Conservation (phyloP, 1,140 invertebrate genomes). For the Trichonephila clavipes region DNA sequence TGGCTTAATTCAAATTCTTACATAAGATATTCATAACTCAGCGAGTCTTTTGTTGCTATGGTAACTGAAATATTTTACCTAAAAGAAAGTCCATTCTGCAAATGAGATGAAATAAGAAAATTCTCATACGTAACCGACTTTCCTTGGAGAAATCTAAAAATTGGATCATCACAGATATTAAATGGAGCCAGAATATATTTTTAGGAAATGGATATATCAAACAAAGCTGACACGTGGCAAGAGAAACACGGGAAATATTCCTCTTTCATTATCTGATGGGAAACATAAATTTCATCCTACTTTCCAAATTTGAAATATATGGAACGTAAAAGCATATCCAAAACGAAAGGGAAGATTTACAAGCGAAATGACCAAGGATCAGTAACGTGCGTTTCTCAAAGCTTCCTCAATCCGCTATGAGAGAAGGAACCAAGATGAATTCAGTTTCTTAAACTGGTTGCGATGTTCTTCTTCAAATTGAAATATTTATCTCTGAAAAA, state of each 20-base stretch:
- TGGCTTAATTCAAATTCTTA: too few species aligned
- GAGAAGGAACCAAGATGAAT: not conserved
- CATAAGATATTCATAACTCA: too few species aligned
- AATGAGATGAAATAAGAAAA: not conserved
- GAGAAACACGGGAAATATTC: conserved; percentile 42
- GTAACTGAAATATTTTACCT: not conserved
- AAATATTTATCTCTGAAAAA: not conserved
- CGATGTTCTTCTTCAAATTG: not conserved
- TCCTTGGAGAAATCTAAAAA: not conserved
- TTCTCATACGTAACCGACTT: not conserved
- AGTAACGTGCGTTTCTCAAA: not conserved
- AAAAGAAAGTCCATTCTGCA: not conserved
- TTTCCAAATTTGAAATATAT: conserved; percentile 64
- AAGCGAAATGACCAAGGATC: conserved; percentile 36
- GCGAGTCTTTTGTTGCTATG: too few species aligned
- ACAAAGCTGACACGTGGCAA: not conserved
- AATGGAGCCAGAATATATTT: not conserved
- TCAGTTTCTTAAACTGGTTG: not conserved
- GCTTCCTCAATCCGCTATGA: not conserved
- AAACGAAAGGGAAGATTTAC: conserved; percentile 51
- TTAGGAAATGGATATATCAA: not conserved
- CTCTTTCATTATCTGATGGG: conserved; percentile 51
- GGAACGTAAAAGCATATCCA: conserved; percentile 47
- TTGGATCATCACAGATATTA: conserved; percentile 19
- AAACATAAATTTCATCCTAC: conserved; percentile 47